Evolutionary conservation across 2,888 invertebrate species (phyloP).

Genomic region (Netelia inedita): DNA sequence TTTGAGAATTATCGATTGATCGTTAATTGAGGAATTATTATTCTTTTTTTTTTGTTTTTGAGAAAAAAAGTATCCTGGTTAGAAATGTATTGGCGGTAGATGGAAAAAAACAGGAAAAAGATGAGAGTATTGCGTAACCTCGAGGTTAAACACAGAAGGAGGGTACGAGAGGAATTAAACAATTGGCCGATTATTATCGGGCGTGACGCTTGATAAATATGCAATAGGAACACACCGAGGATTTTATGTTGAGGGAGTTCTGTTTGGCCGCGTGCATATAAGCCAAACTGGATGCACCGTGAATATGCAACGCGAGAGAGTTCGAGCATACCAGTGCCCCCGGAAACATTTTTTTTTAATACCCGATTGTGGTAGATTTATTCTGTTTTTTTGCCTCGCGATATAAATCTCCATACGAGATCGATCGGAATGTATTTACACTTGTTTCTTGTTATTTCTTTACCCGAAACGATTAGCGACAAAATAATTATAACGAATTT

Average conservation of each 20-base stretch:
- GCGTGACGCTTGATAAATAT: slow-evolving; percentile 79
- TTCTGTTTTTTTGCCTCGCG: background rate
- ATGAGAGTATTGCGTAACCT: slow-evolving; percentile 1
- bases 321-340: slow-evolving; percentile 28
- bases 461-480: background rate
- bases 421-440: background rate
- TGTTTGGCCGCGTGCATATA: background rate
- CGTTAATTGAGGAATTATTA: no score
- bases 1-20: no score
- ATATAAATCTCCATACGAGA: background rate
- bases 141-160: slow-evolving; percentile 31
- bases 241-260: slow-evolving; percentile 8
- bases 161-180: slow-evolving; percentile 73
- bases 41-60: no score
- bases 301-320: slow-evolving; percentile 50
- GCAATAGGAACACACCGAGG: slow-evolving; percentile 69
- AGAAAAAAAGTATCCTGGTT: background rate
- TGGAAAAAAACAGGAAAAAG: background rate
- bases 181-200: slow-evolving; percentile 78
- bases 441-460: background rate
- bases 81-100: background rate
- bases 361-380: background rate
- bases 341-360: slow-evolving; percentile 30
- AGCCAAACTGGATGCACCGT: slow-evolving; percentile 5
- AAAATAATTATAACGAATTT: background rate